A percentile compares a stretch with the other conserved stretches of the same genome.
Evolutionary conservation across 2,113 vertebrate species (phyloP).

Genomic region (Abramis brama): DNA sequence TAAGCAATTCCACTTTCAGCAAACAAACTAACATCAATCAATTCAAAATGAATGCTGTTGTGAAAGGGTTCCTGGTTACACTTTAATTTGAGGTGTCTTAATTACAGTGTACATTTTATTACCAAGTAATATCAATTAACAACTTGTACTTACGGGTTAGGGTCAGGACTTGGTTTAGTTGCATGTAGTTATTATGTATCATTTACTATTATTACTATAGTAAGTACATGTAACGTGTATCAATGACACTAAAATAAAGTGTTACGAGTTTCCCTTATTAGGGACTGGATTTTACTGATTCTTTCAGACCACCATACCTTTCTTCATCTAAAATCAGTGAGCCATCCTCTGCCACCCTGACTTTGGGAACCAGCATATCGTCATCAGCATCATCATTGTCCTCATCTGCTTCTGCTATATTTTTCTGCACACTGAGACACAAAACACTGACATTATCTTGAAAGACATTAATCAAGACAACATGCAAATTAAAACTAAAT

Average conservation of each 20-base stretch:
- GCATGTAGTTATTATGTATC: too few species aligned
- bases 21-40: too few species aligned
- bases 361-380: constrained; percentile 81
- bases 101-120: too few species aligned
- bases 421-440: constrained; percentile 24
- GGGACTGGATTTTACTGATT: neutral
- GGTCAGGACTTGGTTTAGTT: too few species aligned
- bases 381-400: constrained; percentile 73
- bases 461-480: neutral
- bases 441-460: neutral
- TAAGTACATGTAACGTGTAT: too few species aligned
- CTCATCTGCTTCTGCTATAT: constrained; percentile 27
- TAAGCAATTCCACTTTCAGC: neutral
- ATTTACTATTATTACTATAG: too few species aligned
- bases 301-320: constrained; percentile 69
- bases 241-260: too few species aligned
- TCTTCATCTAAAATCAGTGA: constrained; percentile 88
- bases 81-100: too few species aligned
- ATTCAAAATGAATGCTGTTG: too few species aligned
- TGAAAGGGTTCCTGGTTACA: too few species aligned
- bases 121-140: too few species aligned
- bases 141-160: too few species aligned
- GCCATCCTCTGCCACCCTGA: constrained; percentile 88
- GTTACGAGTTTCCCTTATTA: neutral
- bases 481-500: neutral